phyloP scores from a whole-genome alignment of 1,140 invertebrate species.

The Eciton burchellii region DNA sequence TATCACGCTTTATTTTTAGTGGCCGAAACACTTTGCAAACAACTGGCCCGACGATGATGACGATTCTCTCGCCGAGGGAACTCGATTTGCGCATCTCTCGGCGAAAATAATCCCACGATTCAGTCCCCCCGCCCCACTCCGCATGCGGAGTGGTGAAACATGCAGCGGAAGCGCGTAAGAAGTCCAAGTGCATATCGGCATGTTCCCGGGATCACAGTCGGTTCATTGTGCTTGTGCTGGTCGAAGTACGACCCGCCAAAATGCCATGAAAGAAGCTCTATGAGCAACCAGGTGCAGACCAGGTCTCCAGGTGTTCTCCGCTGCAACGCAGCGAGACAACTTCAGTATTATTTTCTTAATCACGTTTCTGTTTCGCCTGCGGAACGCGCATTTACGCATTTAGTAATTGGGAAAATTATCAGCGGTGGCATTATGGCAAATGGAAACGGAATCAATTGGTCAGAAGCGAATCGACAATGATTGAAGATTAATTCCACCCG shows the following conservation, averaged over 20 bases:
- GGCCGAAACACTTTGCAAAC: no score
- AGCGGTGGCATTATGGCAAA: background rate
- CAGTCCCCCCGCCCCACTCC: no score
- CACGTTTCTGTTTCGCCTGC: background rate
- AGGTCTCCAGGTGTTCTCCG: constrained; percentile 50
- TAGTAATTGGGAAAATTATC: background rate
- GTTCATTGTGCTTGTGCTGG: constrained; percentile 56
- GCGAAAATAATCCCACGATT: no score
- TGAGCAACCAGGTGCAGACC: constrained; percentile 50
- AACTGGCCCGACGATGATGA: no score
- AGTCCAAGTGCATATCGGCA: constrained; percentile 41
- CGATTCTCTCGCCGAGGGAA: no score
- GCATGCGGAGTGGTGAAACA: no score
- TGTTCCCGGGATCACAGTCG: constrained; percentile 48
- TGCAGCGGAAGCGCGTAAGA: constrained; percentile 40
- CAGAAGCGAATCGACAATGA: background rate
- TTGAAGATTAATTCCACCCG: constrained; percentile 4
- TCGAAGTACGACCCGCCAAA: constrained; percentile 12
- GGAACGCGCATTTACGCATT: background rate
- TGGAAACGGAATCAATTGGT: background rate
- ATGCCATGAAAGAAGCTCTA: constrained; percentile 31
- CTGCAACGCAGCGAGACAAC: background rate
- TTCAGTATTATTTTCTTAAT: background rate
- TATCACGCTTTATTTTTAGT: no score
- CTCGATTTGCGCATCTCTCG: no score